Base-by-base conservation (phyloP, 2,113 vertebrate genomes). In the Larimichthys crocea region DNA sequence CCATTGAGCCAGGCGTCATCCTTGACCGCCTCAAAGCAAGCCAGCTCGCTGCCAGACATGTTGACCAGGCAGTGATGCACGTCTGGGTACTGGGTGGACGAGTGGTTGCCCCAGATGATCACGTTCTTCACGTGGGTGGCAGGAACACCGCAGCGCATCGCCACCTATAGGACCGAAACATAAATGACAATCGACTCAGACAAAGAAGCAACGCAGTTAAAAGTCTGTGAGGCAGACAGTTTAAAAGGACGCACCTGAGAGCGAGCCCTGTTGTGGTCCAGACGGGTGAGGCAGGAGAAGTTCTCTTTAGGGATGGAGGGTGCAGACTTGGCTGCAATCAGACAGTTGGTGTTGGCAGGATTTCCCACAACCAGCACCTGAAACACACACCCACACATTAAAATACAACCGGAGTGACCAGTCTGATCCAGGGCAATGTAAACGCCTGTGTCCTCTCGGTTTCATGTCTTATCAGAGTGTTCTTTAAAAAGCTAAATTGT, bases 91-190 rank as follows among this genome's bases (percentile, higher is more conserved):
- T 99, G 98, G 86, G 98, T 99, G 46, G 97, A 99, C 16, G 98
- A 99, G 93, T 99, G 98, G 91, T 99, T 99, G 53, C 98, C 98
- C 98, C 98, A 99, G 91, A 99, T 99, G 80, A 99, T 99, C 65
- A 99, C 96, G 22, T 99, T 99, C 94, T 95, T 99, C 72, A 99
- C 98, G 12, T 95, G 92, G 78, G 95, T 95, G 50, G 97, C 94
- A 66, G 96, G 91, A 72, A 99, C 96, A 3, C 96, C 96, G 49
- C 98, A 96, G 82, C 96, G 97, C 89, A 97, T 92, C 69, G 98
- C 98, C 94, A 99, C 96, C 98, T 99, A 83, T 60, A 69, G n/a
- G 20, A 12, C 5, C 53, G 1, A 19, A 24, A 3, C 5, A 8
- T 19, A 22, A 71, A 31, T 2, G 50, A 65, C 4, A 0, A 12